These are phyloP conservation scores for Deilephila porcellus DNA, from an alignment of 2,888 invertebrate species.

Conservation along the genomic window DNA sequence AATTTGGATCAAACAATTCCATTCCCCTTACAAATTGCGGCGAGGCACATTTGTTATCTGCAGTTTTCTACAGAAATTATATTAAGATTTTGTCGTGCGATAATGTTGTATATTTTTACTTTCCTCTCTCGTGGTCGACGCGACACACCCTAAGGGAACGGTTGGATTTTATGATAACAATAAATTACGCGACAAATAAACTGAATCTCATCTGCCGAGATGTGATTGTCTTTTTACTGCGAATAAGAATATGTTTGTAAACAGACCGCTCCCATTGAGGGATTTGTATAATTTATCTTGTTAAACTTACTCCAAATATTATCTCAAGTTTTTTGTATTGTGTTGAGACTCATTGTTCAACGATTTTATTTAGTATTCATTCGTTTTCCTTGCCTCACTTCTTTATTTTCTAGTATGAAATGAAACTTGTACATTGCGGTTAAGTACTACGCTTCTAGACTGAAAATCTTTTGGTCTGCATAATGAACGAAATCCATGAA, in stretches of 20 bases:
- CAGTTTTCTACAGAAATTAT: constrained; percentile 80
- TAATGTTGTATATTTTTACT: constrained; percentile 77
- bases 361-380: neutral
- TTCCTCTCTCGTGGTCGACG: constrained; percentile 55
- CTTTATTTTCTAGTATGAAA: neutral
- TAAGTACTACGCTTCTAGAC: neutral
- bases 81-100: constrained; percentile 78
- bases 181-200: constrained; percentile 72
- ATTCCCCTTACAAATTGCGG: constrained; percentile 74
- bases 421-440: neutral
- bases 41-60: constrained; percentile 78
- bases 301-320: constrained; percentile 18
- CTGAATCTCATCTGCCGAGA: constrained; percentile 56
- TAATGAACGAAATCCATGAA: neutral
- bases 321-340: constrained; percentile 14
- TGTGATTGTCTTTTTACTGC: constrained; percentile 28
- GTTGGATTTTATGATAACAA: constrained; percentile 69
- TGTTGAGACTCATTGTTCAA: constrained; percentile 5
- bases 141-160: constrained; percentile 61
- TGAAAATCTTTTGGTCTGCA: neutral
- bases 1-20: constrained; percentile 81
- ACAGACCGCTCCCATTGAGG: constrained; percentile 22
- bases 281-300: constrained; percentile 26
- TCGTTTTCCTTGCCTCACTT: neutral
- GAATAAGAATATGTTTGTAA: constrained; percentile 32